A percentile compares a stretch with the other conserved stretches of the same genome.
Evolutionary conservation across 2,113 vertebrate species (phyloP).

Genomic region (Cebidichthys violaceus): DNA sequence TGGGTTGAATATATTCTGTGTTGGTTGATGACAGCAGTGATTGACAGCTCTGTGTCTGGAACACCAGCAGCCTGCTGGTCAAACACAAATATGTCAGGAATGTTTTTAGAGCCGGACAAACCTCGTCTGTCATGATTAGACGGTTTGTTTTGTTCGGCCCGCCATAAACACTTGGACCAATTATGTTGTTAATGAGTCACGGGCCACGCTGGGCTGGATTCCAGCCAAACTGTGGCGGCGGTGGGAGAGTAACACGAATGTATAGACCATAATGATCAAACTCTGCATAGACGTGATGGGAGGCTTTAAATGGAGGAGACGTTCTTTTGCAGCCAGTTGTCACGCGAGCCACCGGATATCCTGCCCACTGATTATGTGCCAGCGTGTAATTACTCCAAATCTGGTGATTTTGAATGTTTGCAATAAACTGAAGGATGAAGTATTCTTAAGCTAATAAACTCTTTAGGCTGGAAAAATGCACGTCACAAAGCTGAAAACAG

Average conservation of each 20-base stretch:
- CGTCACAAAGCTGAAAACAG: no score
- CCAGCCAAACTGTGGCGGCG: constrained; percentile 22
- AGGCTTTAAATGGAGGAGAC: background rate
- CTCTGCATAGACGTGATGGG: background rate
- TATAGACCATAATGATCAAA: background rate
- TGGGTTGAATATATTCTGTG: background rate
- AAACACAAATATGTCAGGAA: constrained; percentile 18
- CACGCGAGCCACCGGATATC: constrained; percentile 14
- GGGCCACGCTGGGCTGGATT: constrained; percentile 39
- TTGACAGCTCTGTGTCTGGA: background rate
- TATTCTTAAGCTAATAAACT: no score
- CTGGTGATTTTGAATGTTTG: background rate
- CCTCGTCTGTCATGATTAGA: constrained; percentile 46
- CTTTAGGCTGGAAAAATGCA: no score
- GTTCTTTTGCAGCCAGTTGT: constrained; percentile 1
- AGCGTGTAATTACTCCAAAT: background rate
- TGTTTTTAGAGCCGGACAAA: constrained; percentile 35
- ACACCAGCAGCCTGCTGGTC: background rate
- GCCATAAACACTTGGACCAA: constrained; percentile 40
- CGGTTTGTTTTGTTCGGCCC: constrained; percentile 19
- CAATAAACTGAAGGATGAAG: background rate
- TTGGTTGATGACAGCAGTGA: background rate
- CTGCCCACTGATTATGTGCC: background rate
- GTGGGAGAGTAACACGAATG: background rate
- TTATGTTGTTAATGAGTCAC: constrained; percentile 64